These are phyloP conservation scores for Orthosia incerta DNA, from an alignment of 2,888 invertebrate species.

Conservation along the genomic window DNA sequence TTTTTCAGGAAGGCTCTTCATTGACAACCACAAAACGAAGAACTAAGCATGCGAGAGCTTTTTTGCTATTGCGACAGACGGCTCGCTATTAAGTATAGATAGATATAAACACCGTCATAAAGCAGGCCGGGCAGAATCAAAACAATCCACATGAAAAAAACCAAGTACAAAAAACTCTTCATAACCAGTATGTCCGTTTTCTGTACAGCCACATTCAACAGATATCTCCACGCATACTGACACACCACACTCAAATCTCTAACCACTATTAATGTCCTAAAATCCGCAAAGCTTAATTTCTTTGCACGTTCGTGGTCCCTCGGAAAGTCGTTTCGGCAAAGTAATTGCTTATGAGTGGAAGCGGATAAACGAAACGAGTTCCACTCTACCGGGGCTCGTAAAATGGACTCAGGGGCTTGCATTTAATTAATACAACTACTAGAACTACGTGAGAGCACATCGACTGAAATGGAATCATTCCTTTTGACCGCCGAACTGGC, in stretches of 20 bases:
- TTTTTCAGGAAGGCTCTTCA: background rate
- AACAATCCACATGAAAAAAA: background rate
- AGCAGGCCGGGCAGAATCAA: background rate
- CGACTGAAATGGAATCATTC: constrained; percentile 84
- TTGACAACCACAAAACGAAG: background rate
- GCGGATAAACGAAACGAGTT: constrained; percentile 89
- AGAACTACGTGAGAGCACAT: constrained; percentile 86
- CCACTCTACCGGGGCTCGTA: constrained; percentile 85
- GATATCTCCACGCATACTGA: constrained; percentile 54
- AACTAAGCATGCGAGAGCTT: background rate
- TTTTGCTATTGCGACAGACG: background rate
- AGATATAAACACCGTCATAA: too few species aligned
- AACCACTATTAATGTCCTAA: constrained; percentile 81
- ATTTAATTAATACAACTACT: constrained; percentile 89
- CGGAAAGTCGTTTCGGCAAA: constrained; percentile 86
- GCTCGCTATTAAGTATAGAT: background rate
- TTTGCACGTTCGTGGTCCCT: constrained; percentile 84
- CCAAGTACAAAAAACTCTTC: background rate
- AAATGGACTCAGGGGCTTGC: constrained; percentile 89
- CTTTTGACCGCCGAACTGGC: constrained; percentile 84
- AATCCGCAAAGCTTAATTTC: constrained; percentile 86
- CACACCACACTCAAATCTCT: constrained; percentile 75
- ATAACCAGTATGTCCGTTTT: background rate
- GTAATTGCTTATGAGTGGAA: constrained; percentile 90
- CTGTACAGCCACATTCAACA: constrained; percentile 41